Percentiles rank a stretch among this genome's conserved stretches.
These are phyloP conservation scores for Apostichopus californicus DNA, from an alignment of 35 echinoderm and acorn worm genomes.

Conservation along the genomic window DNA sequence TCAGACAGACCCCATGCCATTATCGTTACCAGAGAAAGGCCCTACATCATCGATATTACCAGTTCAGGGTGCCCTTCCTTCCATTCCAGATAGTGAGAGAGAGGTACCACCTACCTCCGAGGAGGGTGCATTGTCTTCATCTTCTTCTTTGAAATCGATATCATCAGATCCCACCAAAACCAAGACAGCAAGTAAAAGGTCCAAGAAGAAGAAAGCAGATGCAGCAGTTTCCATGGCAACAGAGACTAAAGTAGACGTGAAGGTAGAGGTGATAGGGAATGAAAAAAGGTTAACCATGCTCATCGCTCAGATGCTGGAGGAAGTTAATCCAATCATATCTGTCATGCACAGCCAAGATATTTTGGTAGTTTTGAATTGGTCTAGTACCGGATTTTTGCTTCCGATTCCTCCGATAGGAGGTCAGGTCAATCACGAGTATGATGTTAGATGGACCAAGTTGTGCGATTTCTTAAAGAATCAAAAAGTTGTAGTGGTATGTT, in stretches of 20 bases:
- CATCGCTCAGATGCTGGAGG: not conserved
- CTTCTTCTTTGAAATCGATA: not conserved
- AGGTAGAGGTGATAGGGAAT: not conserved
- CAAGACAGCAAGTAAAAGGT: not conserved
- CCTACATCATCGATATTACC: not conserved
- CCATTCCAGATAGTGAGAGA: not conserved
- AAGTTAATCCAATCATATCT: not conserved
- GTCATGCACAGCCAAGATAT: not conserved
- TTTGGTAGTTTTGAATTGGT: constrained; percentile 28
- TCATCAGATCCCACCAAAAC: not conserved
- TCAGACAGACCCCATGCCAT: not conserved
- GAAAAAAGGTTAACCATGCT: not conserved
- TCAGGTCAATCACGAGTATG: too few relatives aligned
- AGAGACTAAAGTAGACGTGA: not conserved
- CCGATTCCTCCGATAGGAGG: not conserved
- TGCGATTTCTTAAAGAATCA: not conserved
- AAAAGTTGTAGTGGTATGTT: not conserved
- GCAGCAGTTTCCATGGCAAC: not conserved
- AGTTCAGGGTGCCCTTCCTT: not conserved
- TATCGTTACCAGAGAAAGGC: not conserved
- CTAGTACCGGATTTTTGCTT: constrained; percentile 4
- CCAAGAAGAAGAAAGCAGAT: not conserved
- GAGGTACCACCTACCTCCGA: not conserved
- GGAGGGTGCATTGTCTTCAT: not conserved
- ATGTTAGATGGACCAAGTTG: not conserved